Evolutionary conservation across 92 coral and sea anemone species (phyloP).

Genomic region (Umimayanthus chanpuru): DNA sequence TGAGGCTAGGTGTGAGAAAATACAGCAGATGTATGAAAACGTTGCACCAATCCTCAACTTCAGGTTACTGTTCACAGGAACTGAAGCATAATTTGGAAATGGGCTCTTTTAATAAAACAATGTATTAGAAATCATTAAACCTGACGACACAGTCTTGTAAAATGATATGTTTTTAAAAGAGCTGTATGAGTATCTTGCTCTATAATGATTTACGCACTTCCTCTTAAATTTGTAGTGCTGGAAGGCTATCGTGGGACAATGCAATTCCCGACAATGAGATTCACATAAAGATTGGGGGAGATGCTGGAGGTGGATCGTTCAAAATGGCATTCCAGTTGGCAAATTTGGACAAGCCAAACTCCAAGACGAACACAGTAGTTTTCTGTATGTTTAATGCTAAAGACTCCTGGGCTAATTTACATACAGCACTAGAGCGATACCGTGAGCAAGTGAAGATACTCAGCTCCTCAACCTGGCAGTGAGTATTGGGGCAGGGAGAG

Average conservation of each 20-base stretch:
- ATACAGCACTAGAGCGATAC: slow-evolving; percentile 35
- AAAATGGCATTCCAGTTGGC: slow-evolving; percentile 55
- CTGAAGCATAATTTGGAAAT: no score
- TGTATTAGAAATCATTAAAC: not conserved
- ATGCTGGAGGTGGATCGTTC: slow-evolving; percentile 52
- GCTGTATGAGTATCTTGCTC: not conserved
- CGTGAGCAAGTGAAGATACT: slow-evolving; percentile 25
- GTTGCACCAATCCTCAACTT: no score
- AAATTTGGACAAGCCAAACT: slow-evolving; percentile 43
- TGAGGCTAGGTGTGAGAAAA: no score
- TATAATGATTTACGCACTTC: not conserved
- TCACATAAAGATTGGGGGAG: slow-evolving; percentile 43
- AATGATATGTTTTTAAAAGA: slow-evolving; percentile 1
- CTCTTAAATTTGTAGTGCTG: slow-evolving; percentile 9
- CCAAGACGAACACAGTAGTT: slow-evolving; percentile 40
- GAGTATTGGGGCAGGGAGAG: not conserved
- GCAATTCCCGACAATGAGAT: slow-evolving; percentile 38
- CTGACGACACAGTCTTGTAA: slow-evolving; percentile 12
- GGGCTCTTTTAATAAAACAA: not conserved
- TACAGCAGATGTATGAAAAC: no score
- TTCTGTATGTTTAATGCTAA: slow-evolving; percentile 48
- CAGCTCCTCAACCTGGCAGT: slow-evolving; percentile 46
- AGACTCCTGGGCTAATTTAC: slow-evolving; percentile 40
- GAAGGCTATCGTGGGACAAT: slow-evolving; percentile 35
- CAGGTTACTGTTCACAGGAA: no score